Evolutionary conservation across 2,113 vertebrate genomes (phyloP).

Genomic region (Ictalurus furcatus): DNA sequence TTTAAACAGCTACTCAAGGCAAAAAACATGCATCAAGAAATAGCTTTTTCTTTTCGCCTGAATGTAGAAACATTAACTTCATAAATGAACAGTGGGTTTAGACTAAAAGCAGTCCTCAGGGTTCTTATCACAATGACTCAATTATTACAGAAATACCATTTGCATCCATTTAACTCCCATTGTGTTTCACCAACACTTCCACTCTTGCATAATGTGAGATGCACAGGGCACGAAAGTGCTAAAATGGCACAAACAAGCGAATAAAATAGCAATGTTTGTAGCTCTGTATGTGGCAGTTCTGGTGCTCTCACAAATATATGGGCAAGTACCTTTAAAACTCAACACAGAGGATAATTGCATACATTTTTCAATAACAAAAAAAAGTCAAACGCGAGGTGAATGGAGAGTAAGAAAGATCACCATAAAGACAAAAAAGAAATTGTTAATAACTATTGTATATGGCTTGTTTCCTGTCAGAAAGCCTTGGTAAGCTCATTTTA

Average conservation of each 20-base stretch:
- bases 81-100: background rate
- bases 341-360: background rate
- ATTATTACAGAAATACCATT: background rate
- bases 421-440: background rate
- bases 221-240: background rate
- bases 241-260: background rate
- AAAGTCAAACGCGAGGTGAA: background rate
- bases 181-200: background rate
- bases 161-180: background rate
- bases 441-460: background rate
- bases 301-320: background rate
- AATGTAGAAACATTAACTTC: background rate
- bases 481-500: background rate
- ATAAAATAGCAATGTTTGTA: background rate
- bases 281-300: background rate
- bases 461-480: background rate
- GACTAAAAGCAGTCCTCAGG: background rate
- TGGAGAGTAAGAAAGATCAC: background rate
- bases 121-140: background rate
- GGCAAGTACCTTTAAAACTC: background rate
- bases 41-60: background rate
- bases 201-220: background rate
- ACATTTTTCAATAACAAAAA: background rate
- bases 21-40: background rate
- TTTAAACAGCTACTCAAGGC: background rate